A percentile compares a stretch with the other conserved stretches of the same genome.
phyloP scores from a whole-genome alignment of 2,888 invertebrate species.

The Philopedon plagiatum region DNA sequence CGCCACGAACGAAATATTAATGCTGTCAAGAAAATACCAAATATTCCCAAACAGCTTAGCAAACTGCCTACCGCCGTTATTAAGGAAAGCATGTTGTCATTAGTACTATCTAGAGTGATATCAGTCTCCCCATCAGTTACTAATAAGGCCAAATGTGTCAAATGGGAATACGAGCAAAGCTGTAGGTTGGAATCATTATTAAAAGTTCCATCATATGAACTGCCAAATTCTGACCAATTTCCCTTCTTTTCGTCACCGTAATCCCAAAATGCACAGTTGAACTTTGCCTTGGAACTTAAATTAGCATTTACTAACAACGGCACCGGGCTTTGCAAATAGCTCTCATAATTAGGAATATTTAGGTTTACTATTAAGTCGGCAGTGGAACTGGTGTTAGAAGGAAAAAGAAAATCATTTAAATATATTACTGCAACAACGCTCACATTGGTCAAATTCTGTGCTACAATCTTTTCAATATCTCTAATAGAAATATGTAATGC shows the following conservation, averaged over 20 bases:
- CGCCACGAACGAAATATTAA: slow-evolving; percentile 74
- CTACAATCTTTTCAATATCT: slow-evolving; percentile 56
- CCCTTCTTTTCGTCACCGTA: slow-evolving; percentile 68
- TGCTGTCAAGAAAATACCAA: slow-evolving; percentile 72
- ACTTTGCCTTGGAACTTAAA: slow-evolving; percentile 61
- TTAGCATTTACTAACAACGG: slow-evolving; percentile 71
- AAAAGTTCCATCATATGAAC: slow-evolving; percentile 65
- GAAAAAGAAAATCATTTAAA: slow-evolving; percentile 63
- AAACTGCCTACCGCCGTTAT: slow-evolving; percentile 72
- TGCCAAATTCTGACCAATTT: slow-evolving; percentile 74
- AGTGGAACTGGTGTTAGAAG: slow-evolving; percentile 49
- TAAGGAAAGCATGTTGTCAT: slow-evolving; percentile 65
- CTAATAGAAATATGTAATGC: slow-evolving; percentile 61
- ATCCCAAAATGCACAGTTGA: slow-evolving; percentile 73
- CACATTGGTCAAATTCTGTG: slow-evolving; percentile 50
- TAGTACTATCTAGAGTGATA: slow-evolving; percentile 30
- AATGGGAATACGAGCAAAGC: slow-evolving; percentile 72
- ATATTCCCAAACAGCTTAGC: slow-evolving; percentile 71
- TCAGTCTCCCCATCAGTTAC: slow-evolving; percentile 60
- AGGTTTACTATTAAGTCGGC: slow-evolving; percentile 71
- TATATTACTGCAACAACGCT: slow-evolving; percentile 60
- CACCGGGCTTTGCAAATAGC: slow-evolving; percentile 72
- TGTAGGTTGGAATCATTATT: slow-evolving; percentile 67
- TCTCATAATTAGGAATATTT: slow-evolving; percentile 73
- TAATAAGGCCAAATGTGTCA: slow-evolving; percentile 75